These are phyloP conservation scores for Sepiola atlantica DNA, from an alignment of 2,888 invertebrate genomes.

Conservation along the genomic window DNA sequence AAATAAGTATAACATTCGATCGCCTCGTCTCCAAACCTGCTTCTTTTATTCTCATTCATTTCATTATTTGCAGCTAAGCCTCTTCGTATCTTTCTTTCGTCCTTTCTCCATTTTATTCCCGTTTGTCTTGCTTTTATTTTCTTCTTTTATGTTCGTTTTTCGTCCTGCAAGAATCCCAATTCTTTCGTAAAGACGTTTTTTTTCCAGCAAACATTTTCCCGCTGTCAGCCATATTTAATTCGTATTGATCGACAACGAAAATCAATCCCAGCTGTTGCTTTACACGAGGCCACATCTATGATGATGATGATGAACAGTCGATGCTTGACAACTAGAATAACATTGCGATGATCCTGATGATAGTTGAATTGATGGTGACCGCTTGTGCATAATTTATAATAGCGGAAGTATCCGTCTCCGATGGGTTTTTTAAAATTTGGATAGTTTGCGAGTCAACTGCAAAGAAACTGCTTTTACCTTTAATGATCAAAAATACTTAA, in stretches of 20 bases:
- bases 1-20: too few species aligned
- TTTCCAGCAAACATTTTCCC: neutral
- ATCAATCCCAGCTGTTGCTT: neutral
- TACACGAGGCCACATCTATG: neutral
- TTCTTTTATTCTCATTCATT: neutral
- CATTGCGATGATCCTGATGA: neutral
- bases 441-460: too few species aligned
- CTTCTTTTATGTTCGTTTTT: neutral
- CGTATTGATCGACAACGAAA: neutral
- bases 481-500: too few species aligned
- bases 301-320: neutral
- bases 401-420: too few species aligned
- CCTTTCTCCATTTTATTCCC: neutral
- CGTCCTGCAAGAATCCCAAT: neutral
- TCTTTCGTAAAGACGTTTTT: too few species aligned
- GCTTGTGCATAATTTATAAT: too few species aligned
- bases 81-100: neutral
- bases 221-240: neutral
- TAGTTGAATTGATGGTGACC: too few species aligned
- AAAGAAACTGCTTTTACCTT: too few species aligned
- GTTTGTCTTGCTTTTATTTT: neutral
- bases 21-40: neutral
- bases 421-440: too few species aligned
- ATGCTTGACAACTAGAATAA: neutral
- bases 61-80: neutral